Evolutionary conservation across 2,888 invertebrate genomes (phyloP).

Genomic region (Dichetophora obliterata): DNA sequence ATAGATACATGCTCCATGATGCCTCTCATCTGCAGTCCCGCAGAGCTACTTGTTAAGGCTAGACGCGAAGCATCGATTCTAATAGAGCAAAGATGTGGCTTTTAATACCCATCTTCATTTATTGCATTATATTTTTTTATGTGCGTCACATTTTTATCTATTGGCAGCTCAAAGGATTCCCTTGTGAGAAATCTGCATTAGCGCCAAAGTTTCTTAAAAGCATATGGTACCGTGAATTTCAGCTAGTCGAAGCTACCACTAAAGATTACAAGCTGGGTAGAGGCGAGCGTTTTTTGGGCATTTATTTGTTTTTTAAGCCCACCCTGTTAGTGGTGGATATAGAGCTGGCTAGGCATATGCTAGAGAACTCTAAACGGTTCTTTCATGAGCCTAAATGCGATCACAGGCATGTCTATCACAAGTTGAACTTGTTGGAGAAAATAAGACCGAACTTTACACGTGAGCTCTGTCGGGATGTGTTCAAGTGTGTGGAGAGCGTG

Average conservation of each 20-base stretch:
- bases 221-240: constrained; percentile 61
- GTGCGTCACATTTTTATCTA: constrained; percentile 63
- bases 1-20: neutral
- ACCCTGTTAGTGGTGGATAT: constrained; percentile 76
- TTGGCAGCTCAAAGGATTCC: constrained; percentile 64
- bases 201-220: constrained; percentile 54
- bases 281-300: constrained; percentile 70
- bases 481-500: constrained; percentile 73
- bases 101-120: constrained; percentile 60
- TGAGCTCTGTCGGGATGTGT: constrained; percentile 76
- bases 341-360: constrained; percentile 74
- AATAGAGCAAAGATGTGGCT: constrained; percentile 57
- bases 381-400: constrained; percentile 76
- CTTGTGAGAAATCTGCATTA: constrained; percentile 55
- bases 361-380: constrained; percentile 75
- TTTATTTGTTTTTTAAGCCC: constrained; percentile 77
- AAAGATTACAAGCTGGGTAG: constrained; percentile 52
- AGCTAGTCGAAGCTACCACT: constrained; percentile 58
- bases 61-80: neutral
- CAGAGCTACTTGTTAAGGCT: neutral
- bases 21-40: constrained; percentile 11
- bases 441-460: constrained; percentile 77
- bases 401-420: constrained; percentile 67
- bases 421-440: constrained; percentile 75
- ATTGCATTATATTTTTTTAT: constrained; percentile 54